Conservation (phyloP, 2,113 vertebrate species). For the Erpornis zantholeuca region DNA sequence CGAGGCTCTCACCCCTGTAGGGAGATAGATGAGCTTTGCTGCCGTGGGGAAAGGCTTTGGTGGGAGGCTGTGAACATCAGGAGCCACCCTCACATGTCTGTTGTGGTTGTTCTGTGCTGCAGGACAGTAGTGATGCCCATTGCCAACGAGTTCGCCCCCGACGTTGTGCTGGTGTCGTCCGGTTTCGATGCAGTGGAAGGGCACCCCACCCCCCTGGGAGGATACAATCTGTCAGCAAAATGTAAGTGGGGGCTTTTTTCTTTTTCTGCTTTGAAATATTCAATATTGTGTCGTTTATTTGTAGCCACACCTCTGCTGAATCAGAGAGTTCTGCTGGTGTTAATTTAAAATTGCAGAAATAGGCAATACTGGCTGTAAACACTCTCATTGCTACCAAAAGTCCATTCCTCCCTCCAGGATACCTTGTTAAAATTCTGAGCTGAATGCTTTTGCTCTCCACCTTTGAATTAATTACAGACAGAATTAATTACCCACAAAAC, state of each 20-base stretch:
- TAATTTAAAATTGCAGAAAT: not conserved
- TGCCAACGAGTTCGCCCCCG: slow-evolving; percentile 91
- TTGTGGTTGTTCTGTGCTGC: not conserved
- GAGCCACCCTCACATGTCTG: not conserved
- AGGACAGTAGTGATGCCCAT: slow-evolving; percentile 96
- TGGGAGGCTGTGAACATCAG: not conserved
- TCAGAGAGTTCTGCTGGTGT: not conserved
- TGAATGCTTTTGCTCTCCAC: not conserved
- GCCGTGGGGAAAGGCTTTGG: not conserved
- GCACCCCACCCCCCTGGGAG: slow-evolving; percentile 90
- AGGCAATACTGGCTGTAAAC: not conserved
- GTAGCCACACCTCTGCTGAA: not conserved
- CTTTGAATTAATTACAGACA: not conserved
- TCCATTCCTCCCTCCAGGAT: not conserved
- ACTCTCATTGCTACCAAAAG: not conserved
- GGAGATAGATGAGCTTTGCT: not conserved
- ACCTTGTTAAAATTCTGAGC: not conserved
- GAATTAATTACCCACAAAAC: too few species aligned
- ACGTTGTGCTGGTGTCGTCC: slow-evolving; percentile 92
- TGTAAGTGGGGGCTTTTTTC: slow-evolving; percentile 84
- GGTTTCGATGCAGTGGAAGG: slow-evolving; percentile 95
- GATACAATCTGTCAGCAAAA: slow-evolving; percentile 91
- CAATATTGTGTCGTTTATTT: not conserved
- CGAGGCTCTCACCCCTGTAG: not conserved
- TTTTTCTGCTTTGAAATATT: not conserved